Base-by-base conservation (phyloP, 2,888 invertebrate genomes). In the Agrochola circellaris region DNA sequence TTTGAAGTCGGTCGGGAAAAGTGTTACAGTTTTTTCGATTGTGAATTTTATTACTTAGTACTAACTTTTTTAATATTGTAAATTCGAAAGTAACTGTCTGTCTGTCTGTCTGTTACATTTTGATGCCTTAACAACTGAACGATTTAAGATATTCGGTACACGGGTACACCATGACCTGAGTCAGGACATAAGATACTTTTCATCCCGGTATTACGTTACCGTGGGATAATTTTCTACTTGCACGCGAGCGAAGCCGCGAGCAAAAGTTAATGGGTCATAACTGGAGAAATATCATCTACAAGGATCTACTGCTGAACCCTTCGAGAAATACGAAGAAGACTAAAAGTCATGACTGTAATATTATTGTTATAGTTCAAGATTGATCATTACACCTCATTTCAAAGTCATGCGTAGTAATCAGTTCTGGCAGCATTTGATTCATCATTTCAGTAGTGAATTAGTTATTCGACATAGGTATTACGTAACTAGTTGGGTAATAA, bases 371-470 rank as follows among this genome's bases (percentile, higher is more conserved):
- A 26, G 58, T n/a, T n/a, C 34, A 83, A 78, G 42, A 78, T 68
- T 78, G n/a, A 20, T 58, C 65, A 51, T 79, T 30, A 58, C 15
- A 0, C 9, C 30, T 81, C 13, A 85, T 85, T 20, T 42, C 66
- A 30, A 68, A 86, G 56, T 82, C 72, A 86, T 58, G 45, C 17
- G 13, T 45, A 15, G 23, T 56, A 78, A 87, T 83, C 83, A 70
- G 68, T 60, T 42, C 38, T 7, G 56, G 9, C n/a, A 51, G 66
- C 26, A 62, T 73, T 67, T 54, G 67, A 68, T 83, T 73, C 60
- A 42, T 76, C 62, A 82, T 60, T 54, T 64, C 34, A 51, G 9
- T 26, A 1, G 17, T 83, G 64, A 79, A 83, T 83, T 83, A 78
- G 64, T 78, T 64, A 83, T 64, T 26, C 38, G 66, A 56, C 20